Evolutionary conservation across 2,888 invertebrate species (phyloP).

Genomic region (Clitarchus hookeri): DNA sequence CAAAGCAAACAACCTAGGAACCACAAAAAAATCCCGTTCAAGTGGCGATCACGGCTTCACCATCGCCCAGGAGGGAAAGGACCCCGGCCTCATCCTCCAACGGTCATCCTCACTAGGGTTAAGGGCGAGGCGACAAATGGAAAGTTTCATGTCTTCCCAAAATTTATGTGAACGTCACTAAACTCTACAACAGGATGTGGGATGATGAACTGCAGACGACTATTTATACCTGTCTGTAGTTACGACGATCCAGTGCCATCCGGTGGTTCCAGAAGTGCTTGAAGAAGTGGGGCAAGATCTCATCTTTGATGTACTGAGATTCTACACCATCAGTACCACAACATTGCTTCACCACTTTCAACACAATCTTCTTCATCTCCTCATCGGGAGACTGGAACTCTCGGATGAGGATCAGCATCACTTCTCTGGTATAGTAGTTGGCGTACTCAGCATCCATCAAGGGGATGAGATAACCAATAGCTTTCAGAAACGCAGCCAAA

Average conservation of each 20-base stretch:
- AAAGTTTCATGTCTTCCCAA: too few species aligned
- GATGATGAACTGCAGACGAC: not conserved
- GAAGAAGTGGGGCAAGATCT: conserved; percentile 97
- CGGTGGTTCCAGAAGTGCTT: conserved; percentile 99
- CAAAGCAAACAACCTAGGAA: too few species aligned
- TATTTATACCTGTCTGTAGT: conserved; percentile 78
- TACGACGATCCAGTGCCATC: conserved; percentile 97
- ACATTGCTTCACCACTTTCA: conserved; percentile 99
- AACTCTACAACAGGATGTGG: too few species aligned
- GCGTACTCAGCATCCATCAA: conserved; percentile 99
- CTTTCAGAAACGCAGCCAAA: conserved; percentile 98
- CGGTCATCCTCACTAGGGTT: too few species aligned
- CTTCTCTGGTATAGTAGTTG: conserved; percentile 99
- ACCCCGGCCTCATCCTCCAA: too few species aligned
- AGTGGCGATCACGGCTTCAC: too few species aligned
- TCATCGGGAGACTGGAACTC: conserved; percentile 99
- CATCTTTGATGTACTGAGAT: conserved; percentile 98
- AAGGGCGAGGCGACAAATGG: too few species aligned
- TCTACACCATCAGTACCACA: conserved; percentile 99
- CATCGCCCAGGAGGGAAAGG: too few species aligned
- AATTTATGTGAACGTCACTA: too few species aligned
- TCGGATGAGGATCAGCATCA: conserved; percentile 97
- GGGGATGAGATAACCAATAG: conserved; percentile 98
- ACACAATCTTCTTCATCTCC: conserved; percentile 99
- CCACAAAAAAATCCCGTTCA: too few species aligned